Conservation (phyloP, 2,888 invertebrate genomes). For the Oasisia sp. region DNA sequence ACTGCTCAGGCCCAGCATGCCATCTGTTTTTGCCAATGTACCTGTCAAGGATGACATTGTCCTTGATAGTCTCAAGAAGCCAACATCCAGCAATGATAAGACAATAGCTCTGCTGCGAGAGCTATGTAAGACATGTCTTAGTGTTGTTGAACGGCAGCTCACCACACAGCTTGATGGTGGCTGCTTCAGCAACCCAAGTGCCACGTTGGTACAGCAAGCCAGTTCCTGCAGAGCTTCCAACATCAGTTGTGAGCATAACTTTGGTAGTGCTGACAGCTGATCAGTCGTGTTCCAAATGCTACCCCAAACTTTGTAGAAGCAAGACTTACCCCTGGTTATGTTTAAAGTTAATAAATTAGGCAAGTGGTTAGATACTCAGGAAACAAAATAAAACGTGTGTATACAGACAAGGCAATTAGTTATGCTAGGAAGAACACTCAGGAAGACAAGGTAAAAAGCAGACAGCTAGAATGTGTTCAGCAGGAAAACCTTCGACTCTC, state of each 20-base stretch:
- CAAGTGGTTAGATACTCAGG: not conserved
- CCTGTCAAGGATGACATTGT: not conserved
- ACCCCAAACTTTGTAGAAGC: not conserved
- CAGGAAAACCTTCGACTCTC: too few relatives aligned
- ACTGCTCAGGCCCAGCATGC: not conserved
- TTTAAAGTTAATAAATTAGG: not conserved
- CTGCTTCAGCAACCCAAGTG: not conserved
- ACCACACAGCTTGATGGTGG: not conserved
- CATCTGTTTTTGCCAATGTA: too few relatives aligned
- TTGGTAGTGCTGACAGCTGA: not conserved
- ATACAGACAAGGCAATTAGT: not conserved
- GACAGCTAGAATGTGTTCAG: too few relatives aligned
- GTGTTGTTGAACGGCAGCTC: not conserved
- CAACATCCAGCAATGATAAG: not conserved
- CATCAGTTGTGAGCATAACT: not conserved
- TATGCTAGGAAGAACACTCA: not conserved
- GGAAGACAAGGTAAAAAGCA: not conserved
- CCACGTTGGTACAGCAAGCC: not conserved
- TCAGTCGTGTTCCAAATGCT: too few relatives aligned
- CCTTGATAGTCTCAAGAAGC: slow-evolving; percentile 8
- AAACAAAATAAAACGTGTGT: not conserved
- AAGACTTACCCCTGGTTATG: not conserved
- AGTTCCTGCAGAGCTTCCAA: not conserved
- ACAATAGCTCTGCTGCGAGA: not conserved
- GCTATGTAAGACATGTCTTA: too few relatives aligned